phyloP scores from a whole-genome alignment of 2,888 invertebrate species.

The Panopea generosa region DNA sequence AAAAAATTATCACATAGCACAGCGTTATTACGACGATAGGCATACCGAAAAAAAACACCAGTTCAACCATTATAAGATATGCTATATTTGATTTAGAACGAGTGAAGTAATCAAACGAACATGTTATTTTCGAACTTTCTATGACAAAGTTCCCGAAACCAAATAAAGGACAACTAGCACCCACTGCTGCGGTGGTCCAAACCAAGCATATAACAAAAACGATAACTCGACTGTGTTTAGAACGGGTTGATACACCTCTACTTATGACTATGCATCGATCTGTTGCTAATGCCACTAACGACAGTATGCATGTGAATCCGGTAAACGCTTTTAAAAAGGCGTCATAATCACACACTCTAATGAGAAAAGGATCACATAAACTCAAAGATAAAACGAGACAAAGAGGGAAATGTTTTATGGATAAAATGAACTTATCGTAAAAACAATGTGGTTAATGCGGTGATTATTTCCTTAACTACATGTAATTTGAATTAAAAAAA shows the following conservation, averaged over 20 bases:
- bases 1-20: conserved; percentile 30
- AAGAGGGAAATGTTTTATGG: too few species aligned
- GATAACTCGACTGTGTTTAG: not conserved
- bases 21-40: conserved; percentile 19
- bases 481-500: too few species aligned
- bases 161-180: conserved; percentile 29
- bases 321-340: conserved; percentile 33
- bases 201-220: conserved; percentile 13
- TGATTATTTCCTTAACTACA: too few species aligned
- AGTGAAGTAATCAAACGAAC: conserved; percentile 39
- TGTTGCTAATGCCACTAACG: conserved; percentile 31
- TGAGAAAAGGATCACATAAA: too few species aligned
- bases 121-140: conserved; percentile 37
- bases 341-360: conserved; percentile 43
- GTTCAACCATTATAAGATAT: conserved; percentile 32
- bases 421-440: too few species aligned
- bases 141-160: conserved; percentile 41
- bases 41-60: conserved; percentile 28
- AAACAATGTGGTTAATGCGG: too few species aligned
- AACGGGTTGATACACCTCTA: conserved; percentile 16
- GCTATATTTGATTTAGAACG: conserved; percentile 13
- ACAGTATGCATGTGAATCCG: conserved; percentile 43
- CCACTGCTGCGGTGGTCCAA: conserved; percentile 17
- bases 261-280: conserved; percentile 36
- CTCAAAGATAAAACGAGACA: too few species aligned